Base-by-base conservation (phyloP, 30 jellyfish, hydroid and myxozoan species). In the Catostylus mosaicus region DNA sequence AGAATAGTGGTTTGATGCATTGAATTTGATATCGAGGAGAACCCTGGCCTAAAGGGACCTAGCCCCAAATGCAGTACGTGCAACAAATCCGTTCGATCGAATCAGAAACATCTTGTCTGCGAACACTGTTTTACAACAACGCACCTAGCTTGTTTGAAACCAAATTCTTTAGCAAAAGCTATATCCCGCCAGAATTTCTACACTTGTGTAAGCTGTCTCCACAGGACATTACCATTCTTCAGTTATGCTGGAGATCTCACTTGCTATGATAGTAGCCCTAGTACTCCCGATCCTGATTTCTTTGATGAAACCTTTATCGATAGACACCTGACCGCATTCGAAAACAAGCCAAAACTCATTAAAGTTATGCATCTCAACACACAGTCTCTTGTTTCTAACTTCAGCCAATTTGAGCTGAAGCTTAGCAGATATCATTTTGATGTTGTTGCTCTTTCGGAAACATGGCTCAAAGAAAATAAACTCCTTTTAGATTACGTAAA, bases 401-500 rank as follows among this genome's bases (percentile, higher is more conserved):
- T 71, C 63, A 33, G 56, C 67, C 67, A 83, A 56, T 30, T 83
- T 54, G 18, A 37, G 6, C 71, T 83, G 70, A 83, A 37, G 80
- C 70, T 82, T 63, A 30, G 43, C 68, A 45, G 56, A 19, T 82
- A 82, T 52, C 78, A 48, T 20, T 82, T 82, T 57, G 88, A 82
- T 50, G 78, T 67, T 35, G 80, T 50, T 36, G 73, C 89, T 8
- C 82, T 71, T 36, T 69, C 78, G 67, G 90, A 83, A 45, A 68
- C 94, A 12, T 83, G 94, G 94, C 80, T 83, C 24, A 70, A 83
- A 36, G 89, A 70, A 33, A 83, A 83, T 47, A 22, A n/a, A 51
- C 73, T 29, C 36, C 89, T 62, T 37, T 36, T 83, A n/a, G 90
- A 83, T 23, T 72, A 83, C 73, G 88, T 73, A 23, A 34, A 52